A percentile compares a stretch with the other conserved stretches of the same genome.
These are phyloP conservation scores for Phaethornis superciliosus DNA, from an alignment of 2,113 vertebrate species.

Conservation along the genomic window DNA sequence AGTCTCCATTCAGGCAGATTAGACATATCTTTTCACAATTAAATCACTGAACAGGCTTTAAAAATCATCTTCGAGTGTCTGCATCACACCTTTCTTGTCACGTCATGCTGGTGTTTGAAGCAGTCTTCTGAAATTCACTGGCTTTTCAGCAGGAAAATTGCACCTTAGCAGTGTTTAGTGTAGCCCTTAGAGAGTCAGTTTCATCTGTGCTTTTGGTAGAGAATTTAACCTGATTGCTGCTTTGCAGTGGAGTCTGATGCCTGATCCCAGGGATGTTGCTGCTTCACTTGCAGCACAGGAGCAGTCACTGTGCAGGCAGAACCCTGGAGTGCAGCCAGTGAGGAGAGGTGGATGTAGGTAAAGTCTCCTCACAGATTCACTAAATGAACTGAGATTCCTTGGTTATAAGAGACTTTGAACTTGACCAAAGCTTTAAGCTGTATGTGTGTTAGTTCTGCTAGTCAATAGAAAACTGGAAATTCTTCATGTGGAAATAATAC, in stretches of 20 bases:
- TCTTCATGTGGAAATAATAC: not conserved
- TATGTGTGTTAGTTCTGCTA: not conserved
- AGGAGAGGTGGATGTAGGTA: rapidly evolving
- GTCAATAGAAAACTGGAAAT: not conserved
- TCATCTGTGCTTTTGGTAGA: not conserved
- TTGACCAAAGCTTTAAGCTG: not conserved
- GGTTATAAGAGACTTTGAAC: not conserved
- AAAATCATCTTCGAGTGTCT: not conserved
- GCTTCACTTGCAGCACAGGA: not conserved
- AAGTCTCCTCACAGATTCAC: not conserved
- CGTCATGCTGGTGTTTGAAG: not conserved
- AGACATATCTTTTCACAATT: not conserved
- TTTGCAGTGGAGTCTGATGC: not conserved
- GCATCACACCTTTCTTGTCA: not conserved
- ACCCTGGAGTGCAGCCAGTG: rapidly evolving
- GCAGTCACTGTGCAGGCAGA: not conserved
- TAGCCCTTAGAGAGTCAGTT: not conserved
- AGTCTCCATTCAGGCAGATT: not conserved
- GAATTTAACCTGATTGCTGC: not conserved
- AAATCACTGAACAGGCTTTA: not conserved
- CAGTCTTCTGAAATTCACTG: too few species aligned
- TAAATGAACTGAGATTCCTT: not conserved
- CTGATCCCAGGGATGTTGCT: not conserved
- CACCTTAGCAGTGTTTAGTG: not conserved
- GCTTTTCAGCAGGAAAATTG: not conserved